Evolutionary conservation across 2,888 invertebrate species (phyloP).

Genomic region (Falcaria lacertinaria): DNA sequence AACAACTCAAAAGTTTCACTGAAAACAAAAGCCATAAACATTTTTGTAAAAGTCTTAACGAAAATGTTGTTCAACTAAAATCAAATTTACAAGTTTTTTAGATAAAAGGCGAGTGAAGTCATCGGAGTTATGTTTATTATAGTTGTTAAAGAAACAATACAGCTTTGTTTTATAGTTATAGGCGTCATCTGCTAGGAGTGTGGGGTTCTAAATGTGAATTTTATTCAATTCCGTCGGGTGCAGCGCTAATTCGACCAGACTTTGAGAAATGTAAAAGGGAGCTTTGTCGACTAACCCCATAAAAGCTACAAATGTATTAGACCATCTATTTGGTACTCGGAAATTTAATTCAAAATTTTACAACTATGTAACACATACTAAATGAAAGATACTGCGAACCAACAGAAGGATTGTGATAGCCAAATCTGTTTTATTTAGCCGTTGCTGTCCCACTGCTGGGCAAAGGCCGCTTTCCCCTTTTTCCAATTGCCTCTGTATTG

Average conservation of each 20-base stretch:
- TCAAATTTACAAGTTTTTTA: conserved; percentile 57
- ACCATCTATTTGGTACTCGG: no score
- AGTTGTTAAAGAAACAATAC: conserved; percentile 36
- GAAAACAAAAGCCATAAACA: no score
- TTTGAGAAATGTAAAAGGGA: conserved; percentile 21
- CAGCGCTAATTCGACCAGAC: conserved; percentile 42
- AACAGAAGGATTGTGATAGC: no score
- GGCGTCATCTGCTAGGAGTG: conserved; percentile 10
- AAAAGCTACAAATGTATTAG: no score
- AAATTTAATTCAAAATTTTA: no score
- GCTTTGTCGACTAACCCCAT: background rate
- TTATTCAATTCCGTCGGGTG: conserved; percentile 55
- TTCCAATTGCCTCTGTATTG: no score
- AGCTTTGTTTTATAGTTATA: conserved; percentile 43
- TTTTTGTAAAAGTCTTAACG: background rate
- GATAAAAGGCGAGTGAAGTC: conserved; percentile 40
- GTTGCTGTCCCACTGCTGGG: no score
- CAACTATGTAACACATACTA: no score
- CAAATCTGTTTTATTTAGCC: no score
- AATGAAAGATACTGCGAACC: no score
- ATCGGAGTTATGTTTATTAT: conserved; percentile 32
- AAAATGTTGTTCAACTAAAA: conserved; percentile 30
- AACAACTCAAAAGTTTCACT: no score
- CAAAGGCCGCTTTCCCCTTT: no score
- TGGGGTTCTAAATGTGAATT: conserved; percentile 47